Conservation (phyloP, 1,140 invertebrate species). For the Eubasilissa regina region DNA sequence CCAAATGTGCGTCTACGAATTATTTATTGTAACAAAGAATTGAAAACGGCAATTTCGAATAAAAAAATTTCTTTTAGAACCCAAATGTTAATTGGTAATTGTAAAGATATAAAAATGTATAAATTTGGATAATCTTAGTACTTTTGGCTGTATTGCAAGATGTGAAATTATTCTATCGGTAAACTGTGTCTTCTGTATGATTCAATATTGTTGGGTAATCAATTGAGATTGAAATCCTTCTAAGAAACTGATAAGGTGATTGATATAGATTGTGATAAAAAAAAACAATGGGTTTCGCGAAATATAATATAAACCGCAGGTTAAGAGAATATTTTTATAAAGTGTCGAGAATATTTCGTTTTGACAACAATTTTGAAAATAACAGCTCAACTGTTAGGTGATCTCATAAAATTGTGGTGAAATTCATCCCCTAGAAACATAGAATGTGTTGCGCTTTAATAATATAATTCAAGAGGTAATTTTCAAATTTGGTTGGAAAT, state of each 20-base stretch:
- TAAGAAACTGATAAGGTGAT: slow-evolving; percentile 56
- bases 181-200: slow-evolving; percentile 58
- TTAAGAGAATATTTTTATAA: slow-evolving; percentile 28
- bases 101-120: too few relatives aligned
- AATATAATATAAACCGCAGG: slow-evolving; percentile 18
- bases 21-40: too few relatives aligned
- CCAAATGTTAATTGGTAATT: too few relatives aligned
- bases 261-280: slow-evolving; percentile 61
- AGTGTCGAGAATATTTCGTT: neutral
- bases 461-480: too few relatives aligned
- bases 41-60: too few relatives aligned
- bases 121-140: too few relatives aligned
- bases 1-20: too few relatives aligned
- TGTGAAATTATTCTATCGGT: slow-evolving; percentile 28
- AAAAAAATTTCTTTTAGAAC: too few relatives aligned
- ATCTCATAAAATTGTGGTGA: neutral
- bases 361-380: too few relatives aligned
- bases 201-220: slow-evolving; percentile 58
- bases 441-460: neutral
- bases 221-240: slow-evolving; percentile 54
- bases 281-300: slow-evolving; percentile 56
- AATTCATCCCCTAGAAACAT: neutral
- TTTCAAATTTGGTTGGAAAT: too few relatives aligned
- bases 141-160: slow-evolving; percentile 17
- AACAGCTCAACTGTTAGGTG: too few relatives aligned